These are phyloP conservation scores for Hucho hucho DNA, from an alignment of 2,113 vertebrate species.

Conservation along the genomic window DNA sequence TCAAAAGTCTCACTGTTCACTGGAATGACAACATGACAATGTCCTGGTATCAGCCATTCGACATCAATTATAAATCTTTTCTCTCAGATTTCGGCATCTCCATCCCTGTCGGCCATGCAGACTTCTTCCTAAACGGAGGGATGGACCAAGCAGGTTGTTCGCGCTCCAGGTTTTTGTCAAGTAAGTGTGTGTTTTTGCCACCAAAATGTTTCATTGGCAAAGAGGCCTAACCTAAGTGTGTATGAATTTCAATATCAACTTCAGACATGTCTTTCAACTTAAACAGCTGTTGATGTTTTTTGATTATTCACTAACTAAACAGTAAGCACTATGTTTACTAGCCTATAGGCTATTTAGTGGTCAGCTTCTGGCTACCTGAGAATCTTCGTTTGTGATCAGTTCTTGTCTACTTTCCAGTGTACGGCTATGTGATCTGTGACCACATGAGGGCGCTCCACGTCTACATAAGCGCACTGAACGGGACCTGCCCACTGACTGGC, in stretches of 20 bases:
- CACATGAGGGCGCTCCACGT: slow-evolving; percentile 93
- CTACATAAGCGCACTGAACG: slow-evolving; percentile 84
- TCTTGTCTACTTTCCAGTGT: slow-evolving; percentile 78
- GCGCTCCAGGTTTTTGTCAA: slow-evolving; percentile 63
- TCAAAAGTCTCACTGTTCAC: too few species aligned
- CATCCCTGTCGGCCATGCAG: slow-evolving; percentile 92
- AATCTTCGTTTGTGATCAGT: slow-evolving; percentile 56
- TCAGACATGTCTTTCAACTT: too few species aligned
- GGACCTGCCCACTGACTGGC: slow-evolving; percentile 76
- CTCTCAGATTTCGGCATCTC: slow-evolving; percentile 89
- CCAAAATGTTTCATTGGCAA: background rate
- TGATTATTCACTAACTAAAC: too few species aligned
- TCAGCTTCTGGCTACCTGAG: slow-evolving; percentile 25
- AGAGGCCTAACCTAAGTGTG: background rate
- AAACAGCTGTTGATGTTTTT: too few species aligned
- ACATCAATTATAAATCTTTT: too few species aligned
- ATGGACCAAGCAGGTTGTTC: slow-evolving; percentile 89
- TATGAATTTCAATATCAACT: too few species aligned
- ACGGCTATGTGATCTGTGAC: slow-evolving; percentile 89
- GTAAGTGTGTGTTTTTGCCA: slow-evolving; percentile 50
- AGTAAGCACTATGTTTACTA: too few species aligned
- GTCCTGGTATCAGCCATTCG: too few species aligned
- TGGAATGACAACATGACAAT: too few species aligned
- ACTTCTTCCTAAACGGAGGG: slow-evolving; percentile 93
- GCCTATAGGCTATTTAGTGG: too few species aligned